These are phyloP conservation scores for Daphoenositta chrysoptera DNA, from an alignment of 2,113 vertebrate species.

Conservation along the genomic window DNA sequence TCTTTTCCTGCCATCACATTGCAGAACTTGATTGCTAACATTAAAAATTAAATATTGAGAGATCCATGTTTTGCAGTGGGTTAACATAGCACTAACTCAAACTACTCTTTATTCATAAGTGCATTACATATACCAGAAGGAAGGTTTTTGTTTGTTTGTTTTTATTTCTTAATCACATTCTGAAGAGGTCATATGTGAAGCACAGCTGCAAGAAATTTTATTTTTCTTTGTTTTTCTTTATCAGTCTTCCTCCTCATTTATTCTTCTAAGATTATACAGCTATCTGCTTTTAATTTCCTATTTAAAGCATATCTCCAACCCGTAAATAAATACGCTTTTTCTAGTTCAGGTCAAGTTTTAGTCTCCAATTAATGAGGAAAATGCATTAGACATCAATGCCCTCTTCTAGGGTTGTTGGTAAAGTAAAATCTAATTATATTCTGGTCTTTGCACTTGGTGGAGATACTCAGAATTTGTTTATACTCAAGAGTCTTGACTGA, in stretches of 20 bases:
- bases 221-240: neutral
- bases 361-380: neutral
- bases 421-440: slow-evolving; percentile 6
- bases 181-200: slow-evolving; percentile 9
- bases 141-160: neutral
- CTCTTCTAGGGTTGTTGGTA: neutral
- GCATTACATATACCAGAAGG: neutral
- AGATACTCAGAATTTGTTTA: neutral
- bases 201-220: neutral
- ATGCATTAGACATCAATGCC: neutral
- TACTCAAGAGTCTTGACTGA: neutral
- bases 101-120: neutral
- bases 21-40: neutral
- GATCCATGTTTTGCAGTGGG: neutral
- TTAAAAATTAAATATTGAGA: neutral
- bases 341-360: neutral
- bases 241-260: neutral
- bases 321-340: neutral
- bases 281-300: slow-evolving; percentile 11
- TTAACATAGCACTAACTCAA: neutral
- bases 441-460: neutral
- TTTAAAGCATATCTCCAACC: neutral
- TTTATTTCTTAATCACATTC: slow-evolving; percentile 23
- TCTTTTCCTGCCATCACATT: neutral
- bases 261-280: neutral